Percentiles rank a stretch among this genome's conserved stretches.
phyloP scores from a whole-genome alignment of 2,797 vertebrate species.

The Trematomus bernacchii region DNA sequence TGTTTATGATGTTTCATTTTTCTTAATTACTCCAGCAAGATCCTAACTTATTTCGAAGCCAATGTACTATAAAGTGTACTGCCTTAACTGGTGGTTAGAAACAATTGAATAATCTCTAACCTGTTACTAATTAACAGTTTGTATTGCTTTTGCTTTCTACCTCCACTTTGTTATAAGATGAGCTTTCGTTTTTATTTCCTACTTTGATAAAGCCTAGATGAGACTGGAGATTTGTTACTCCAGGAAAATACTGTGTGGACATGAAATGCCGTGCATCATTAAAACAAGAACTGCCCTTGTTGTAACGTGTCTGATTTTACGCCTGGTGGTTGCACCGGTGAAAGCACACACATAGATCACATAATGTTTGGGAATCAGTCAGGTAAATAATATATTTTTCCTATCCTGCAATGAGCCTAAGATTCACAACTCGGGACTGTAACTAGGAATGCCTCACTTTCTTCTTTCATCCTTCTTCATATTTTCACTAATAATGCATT shows the following conservation, averaged over 20 bases:
- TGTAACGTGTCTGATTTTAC: constrained; percentile 18
- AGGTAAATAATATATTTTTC: not conserved
- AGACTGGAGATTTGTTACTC: constrained; percentile 15
- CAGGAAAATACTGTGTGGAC: constrained; percentile 17
- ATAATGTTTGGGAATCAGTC: not conserved
- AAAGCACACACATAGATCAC: not conserved
- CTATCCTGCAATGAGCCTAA: not conserved
- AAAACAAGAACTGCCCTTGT: constrained; percentile 52
- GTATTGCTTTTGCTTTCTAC: constrained; percentile 35
- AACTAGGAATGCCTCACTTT: not conserved
- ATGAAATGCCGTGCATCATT: constrained; percentile 56
- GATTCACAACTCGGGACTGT: not conserved
- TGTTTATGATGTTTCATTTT: constrained; percentile 3
- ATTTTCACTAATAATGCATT: not conserved
- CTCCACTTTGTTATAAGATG: constrained; percentile 36
- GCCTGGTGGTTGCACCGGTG: not conserved
- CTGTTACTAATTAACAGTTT: constrained; percentile 29
- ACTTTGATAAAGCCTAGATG: constrained; percentile 8
- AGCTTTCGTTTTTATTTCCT: constrained; percentile 15
- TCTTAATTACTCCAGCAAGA: not conserved
- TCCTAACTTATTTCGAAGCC: constrained; percentile 18
- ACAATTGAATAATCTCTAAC: constrained; percentile 15
- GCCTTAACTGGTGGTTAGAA: not conserved
- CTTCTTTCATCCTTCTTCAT: not conserved
- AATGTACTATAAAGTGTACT: constrained; percentile 7